phyloP scores from a whole-genome alignment of 2,797 vertebrate genomes.

The Monodelphis domestica region DNA sequence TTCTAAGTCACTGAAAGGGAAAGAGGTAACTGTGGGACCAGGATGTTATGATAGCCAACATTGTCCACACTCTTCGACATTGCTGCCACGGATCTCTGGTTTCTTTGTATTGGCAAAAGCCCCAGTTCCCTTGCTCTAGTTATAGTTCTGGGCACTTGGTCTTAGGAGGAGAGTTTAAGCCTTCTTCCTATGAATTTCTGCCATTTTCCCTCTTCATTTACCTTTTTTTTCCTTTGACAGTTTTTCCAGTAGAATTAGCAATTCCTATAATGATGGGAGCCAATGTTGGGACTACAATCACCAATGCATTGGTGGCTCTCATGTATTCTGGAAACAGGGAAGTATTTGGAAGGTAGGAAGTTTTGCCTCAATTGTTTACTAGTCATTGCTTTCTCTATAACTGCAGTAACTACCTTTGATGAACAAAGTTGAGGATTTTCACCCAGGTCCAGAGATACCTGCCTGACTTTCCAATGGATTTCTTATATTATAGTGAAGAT shows the following conservation, averaged over 20 bases:
- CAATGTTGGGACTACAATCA: constrained; percentile 98
- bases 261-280: constrained; percentile 98
- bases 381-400: neutral
- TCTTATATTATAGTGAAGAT: neutral
- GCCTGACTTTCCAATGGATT: neutral
- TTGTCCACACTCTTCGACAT: neutral
- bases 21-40: neutral
- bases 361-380: neutral
- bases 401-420: neutral
- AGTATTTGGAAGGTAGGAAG: constrained; percentile 94
- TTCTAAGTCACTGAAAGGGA: neutral
- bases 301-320: constrained; percentile 97
- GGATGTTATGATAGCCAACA: neutral
- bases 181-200: constrained; percentile 26
- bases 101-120: neutral
- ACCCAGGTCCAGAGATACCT: neutral
- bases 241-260: constrained; percentile 90
- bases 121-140: neutral
- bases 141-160: neutral
- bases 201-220: neutral
- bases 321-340: constrained; percentile 96
- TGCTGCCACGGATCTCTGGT: neutral
- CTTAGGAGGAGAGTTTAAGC: no score
- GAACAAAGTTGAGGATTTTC: neutral
- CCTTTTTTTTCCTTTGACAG: constrained; percentile 83